Evolutionary conservation across 2,888 invertebrate species (phyloP).

Genomic region (Homarus gammarus): DNA sequence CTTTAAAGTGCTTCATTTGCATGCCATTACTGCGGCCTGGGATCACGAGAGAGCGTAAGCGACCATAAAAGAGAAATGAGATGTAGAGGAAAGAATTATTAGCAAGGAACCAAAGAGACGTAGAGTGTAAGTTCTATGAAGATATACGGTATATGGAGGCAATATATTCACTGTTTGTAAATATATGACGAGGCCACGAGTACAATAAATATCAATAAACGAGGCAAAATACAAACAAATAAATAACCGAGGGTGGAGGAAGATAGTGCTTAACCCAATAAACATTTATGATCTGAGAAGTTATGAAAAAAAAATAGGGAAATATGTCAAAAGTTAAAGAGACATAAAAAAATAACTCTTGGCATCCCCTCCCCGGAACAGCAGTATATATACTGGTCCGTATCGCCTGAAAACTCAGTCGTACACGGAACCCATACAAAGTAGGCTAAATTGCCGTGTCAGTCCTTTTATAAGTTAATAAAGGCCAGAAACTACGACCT

Average conservation of each 20-base stretch:
- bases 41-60: not conserved
- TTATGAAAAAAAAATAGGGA: not conserved
- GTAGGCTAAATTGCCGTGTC: conserved; percentile 25
- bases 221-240: too few species aligned
- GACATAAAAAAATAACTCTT: not conserved
- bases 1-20: conserved; percentile 8
- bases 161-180: too few species aligned
- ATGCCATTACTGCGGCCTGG: not conserved
- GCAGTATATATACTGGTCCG: not conserved
- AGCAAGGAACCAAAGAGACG: too few species aligned
- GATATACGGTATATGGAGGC: too few species aligned
- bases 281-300: too few species aligned
- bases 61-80: not conserved
- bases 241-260: too few species aligned
- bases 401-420: conserved; percentile 22
- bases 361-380: not conserved
- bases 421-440: conserved; percentile 18
- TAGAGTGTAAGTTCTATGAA: too few species aligned
- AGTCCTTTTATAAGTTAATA: conserved; percentile 33
- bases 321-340: not conserved
- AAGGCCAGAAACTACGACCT: conserved; percentile 6
- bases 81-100: too few species aligned
- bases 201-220: too few species aligned
- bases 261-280: too few species aligned
- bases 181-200: too few species aligned